phyloP scores from a whole-genome alignment of 2,888 invertebrate species.

The Troides oblongomaculatus region DNA sequence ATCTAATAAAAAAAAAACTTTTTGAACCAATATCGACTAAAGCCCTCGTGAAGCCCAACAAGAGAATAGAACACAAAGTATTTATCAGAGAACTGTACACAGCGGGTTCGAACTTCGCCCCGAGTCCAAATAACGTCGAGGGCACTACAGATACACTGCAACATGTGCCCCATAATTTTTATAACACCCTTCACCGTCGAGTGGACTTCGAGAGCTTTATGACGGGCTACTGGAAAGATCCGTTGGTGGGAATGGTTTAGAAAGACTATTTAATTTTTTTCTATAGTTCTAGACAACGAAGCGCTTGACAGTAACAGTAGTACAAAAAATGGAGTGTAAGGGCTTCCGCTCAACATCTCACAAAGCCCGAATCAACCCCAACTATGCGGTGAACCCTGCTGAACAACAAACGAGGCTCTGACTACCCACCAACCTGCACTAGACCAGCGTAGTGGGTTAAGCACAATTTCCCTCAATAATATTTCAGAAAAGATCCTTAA shows the following conservation, averaged over 20 bases:
- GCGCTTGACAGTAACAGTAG: too few species aligned
- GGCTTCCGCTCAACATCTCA: too few species aligned
- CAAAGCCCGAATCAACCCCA: too few species aligned
- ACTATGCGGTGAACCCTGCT: too few species aligned
- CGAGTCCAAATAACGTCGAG: slow-evolving; percentile 61
- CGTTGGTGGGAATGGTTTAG: neutral
- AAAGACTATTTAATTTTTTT: too few species aligned
- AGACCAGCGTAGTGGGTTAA: too few species aligned
- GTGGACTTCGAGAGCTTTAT: slow-evolving; percentile 38
- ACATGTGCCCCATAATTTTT: slow-evolving; percentile 65
- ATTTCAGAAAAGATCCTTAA: too few species aligned
- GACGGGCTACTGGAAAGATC: slow-evolving; percentile 35
- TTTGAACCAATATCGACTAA: neutral
- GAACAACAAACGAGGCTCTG: too few species aligned
- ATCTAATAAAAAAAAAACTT: neutral
- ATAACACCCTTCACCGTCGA: slow-evolving; percentile 53
- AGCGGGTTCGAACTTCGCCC: slow-evolving; percentile 46
- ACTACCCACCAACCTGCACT: too few species aligned
- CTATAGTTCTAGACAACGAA: too few species aligned
- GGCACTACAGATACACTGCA: slow-evolving; percentile 44
- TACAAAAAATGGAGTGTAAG: too few species aligned
- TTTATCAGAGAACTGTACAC: slow-evolving; percentile 44
- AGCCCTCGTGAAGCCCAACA: neutral
- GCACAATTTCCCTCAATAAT: too few species aligned
- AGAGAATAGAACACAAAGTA: slow-evolving; percentile 5